phyloP scores from a whole-genome alignment of 1,140 invertebrate genomes.

The Drosophila bifasciata region DNA sequence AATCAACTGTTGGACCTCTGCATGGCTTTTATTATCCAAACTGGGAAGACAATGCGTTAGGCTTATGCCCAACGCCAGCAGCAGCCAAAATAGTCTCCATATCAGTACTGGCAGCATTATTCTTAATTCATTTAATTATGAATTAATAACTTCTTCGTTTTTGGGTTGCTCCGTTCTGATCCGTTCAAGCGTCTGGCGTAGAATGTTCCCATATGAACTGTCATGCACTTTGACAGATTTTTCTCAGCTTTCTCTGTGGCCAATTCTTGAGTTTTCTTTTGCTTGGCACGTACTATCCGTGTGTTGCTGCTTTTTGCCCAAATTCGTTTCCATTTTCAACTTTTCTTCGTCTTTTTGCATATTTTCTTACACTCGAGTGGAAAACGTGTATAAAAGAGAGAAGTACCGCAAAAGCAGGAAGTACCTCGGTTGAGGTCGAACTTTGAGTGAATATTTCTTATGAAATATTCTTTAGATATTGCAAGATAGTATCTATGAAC shows the following conservation, averaged over 20 bases:
- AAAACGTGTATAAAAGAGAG: no score
- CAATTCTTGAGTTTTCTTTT: constrained; percentile 20
- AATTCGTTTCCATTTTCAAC: constrained; percentile 40
- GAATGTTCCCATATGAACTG: constrained; percentile 51
- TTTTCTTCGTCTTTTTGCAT: constrained; percentile 28
- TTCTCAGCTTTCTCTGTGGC: constrained; percentile 59
- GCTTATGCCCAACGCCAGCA: constrained; percentile 19
- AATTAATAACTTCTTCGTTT: neutral
- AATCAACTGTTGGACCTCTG: constrained; percentile 37
- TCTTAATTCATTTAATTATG: constrained; percentile 33
- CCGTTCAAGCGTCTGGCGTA: constrained; percentile 24
- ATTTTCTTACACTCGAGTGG: constrained; percentile 47
- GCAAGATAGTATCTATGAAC: no score
- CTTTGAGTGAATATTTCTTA: constrained; percentile 6
- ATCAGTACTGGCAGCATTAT: constrained; percentile 4
- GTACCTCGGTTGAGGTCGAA: constrained; percentile 27
- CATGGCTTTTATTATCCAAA: constrained; percentile 58
- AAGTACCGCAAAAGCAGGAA: constrained; percentile 68
- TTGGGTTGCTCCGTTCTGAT: constrained; percentile 17
- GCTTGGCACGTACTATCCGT: constrained; percentile 58
- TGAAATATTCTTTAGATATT: constrained; percentile 5
- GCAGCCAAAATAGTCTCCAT: constrained; percentile 31
- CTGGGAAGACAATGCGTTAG: constrained; percentile 27
- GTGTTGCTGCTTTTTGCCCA: constrained; percentile 39
- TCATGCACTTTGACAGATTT: constrained; percentile 45